Conservation (phyloP, 2,113 vertebrate genomes). For the Amblyopsis rosae region DNA sequence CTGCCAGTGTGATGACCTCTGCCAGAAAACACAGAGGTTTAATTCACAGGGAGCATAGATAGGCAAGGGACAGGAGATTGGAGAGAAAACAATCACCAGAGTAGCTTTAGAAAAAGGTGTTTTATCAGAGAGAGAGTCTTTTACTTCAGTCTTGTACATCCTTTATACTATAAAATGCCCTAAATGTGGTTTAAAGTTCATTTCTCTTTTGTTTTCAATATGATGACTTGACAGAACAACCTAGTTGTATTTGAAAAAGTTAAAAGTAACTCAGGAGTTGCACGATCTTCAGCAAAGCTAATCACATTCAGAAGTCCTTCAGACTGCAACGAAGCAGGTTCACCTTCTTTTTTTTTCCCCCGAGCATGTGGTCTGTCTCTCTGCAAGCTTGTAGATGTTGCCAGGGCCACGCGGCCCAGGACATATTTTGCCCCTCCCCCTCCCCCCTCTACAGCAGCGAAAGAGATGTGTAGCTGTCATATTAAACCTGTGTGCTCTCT, state of each 20-base stretch:
- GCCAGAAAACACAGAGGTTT: constrained; percentile 23
- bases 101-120: too few species aligned
- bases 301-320: neutral
- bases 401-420: constrained; percentile 35
- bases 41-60: neutral
- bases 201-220: neutral
- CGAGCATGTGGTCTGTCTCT: too few species aligned
- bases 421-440: constrained; percentile 25
- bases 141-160: neutral
- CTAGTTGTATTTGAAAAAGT: too few species aligned
- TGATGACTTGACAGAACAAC: too few species aligned
- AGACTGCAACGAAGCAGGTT: neutral
- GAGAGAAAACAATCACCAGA: too few species aligned
- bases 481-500: constrained; percentile 73
- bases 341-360: neutral
- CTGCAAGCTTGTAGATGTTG: neutral
- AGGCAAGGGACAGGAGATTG: too few species aligned
- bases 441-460: constrained; percentile 51
- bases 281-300: neutral
- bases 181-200: neutral
- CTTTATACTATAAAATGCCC: neutral
- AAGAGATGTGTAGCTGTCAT: constrained; percentile 70
- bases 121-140: neutral
- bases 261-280: neutral
- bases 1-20: constrained; percentile 39